These are phyloP conservation scores for Emydura subglobosa DNA, from an alignment of 2,113 vertebrate species.

Conservation along the genomic window DNA sequence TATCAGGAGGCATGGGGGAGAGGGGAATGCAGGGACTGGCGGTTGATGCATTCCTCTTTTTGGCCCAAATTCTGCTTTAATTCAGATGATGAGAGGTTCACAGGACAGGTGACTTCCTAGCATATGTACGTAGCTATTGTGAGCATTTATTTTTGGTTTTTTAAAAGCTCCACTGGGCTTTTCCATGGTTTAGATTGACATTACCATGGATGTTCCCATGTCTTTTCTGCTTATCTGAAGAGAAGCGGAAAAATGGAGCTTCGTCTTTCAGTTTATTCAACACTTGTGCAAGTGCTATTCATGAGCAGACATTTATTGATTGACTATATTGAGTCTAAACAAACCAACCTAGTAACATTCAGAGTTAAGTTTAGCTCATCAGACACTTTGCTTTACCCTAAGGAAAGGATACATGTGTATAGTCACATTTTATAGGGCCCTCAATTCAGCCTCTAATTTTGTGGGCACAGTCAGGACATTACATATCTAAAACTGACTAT, in stretches of 20 bases:
- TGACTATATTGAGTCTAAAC: neutral
- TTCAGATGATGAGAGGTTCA: neutral
- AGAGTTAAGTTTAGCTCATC: neutral
- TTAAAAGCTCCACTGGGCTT: neutral
- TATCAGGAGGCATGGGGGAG: neutral
- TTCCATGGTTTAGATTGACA: neutral
- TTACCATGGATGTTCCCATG: neutral
- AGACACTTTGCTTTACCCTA: neutral
- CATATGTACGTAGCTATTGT: neutral
- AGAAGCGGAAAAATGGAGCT: neutral
- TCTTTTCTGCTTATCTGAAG: neutral
- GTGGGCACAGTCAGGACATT: neutral
- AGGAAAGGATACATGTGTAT: neutral
- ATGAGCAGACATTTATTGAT: neutral
- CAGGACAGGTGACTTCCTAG: neutral
- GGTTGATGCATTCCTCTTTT: neutral
- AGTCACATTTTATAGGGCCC: neutral
- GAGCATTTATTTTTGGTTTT: neutral
- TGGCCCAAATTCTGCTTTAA: neutral
- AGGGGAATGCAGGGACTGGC: neutral
- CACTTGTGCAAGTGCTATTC: conserved; percentile 6
- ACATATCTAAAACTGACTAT: neutral
- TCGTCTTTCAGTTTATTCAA: conserved; percentile 1
- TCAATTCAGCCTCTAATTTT: neutral
- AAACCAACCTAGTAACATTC: neutral